Evolutionary conservation across 2,113 vertebrate genomes (phyloP).

Genomic region (Strigops habroptila): DNA sequence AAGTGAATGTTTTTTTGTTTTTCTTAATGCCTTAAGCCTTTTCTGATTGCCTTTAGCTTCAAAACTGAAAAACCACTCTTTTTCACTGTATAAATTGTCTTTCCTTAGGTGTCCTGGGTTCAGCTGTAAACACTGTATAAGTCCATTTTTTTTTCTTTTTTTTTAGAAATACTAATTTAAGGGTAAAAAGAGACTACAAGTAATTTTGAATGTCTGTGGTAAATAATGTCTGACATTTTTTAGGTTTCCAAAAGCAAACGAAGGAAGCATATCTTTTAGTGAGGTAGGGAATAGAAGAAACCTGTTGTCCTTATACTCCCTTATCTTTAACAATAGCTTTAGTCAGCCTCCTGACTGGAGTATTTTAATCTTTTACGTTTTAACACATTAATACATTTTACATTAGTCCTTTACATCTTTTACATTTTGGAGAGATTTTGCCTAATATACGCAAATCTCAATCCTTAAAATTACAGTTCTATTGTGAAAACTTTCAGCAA

Average conservation of each 20-base stretch:
- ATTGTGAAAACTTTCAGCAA: not conserved
- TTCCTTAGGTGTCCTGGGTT: not conserved
- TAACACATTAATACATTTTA: not conserved
- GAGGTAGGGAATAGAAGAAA: not conserved
- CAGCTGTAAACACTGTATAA: not conserved
- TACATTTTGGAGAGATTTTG: not conserved
- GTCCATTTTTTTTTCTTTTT: not conserved
- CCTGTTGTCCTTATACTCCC: not conserved
- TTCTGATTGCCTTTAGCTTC: not conserved
- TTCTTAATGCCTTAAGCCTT: not conserved
- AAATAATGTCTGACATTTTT: not conserved
- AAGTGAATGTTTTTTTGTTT: not conserved
- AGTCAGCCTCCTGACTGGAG: not conserved
- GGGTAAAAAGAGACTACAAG: not conserved
- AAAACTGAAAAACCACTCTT: not conserved
- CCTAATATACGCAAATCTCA: fast-evolving
- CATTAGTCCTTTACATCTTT: not conserved
- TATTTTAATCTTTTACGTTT: not conserved
- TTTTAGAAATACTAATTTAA: not conserved
- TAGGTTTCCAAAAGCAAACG: not conserved
- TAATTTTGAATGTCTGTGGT: not conserved
- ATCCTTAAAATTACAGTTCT: not conserved
- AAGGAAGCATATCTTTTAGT: not conserved
- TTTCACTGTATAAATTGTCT: not conserved
- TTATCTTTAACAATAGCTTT: not conserved